A percentile compares a stretch with the other conserved stretches of the same genome.
Conservation (phyloP, 1,140 invertebrate species). For the Drosophila sucinea region DNA sequence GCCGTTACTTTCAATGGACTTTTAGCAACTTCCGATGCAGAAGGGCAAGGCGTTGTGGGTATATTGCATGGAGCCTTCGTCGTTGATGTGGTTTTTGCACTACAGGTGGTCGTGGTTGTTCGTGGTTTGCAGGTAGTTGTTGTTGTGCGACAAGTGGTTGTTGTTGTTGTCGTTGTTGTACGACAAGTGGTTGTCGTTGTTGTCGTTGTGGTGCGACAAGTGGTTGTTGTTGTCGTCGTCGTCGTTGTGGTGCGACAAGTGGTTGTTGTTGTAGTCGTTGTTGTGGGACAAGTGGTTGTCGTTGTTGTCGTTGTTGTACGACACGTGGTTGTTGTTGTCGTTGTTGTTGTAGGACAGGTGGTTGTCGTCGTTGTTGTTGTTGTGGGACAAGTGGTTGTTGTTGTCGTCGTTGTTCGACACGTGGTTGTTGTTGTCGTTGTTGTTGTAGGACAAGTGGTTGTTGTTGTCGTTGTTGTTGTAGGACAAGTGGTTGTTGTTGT, state of each 20-base stretch:
- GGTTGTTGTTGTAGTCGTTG: too few relatives aligned
- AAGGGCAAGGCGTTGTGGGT: not conserved
- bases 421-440: not conserved
- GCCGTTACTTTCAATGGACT: too few relatives aligned
- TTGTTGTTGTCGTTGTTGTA: not conserved
- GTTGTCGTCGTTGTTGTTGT: not conserved
- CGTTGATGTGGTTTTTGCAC: slow-evolving; percentile 1
- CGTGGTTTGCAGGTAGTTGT: slow-evolving; percentile 7
- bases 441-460: too few relatives aligned
- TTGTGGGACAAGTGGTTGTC: too few relatives aligned
- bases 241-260: too few relatives aligned
- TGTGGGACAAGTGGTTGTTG: not conserved
- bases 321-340: not conserved
- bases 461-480: too few relatives aligned
- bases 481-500: too few relatives aligned
- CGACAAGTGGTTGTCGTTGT: slow-evolving; percentile 4
- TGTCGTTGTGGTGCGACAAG: too few relatives aligned
- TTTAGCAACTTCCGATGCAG: too few relatives aligned
- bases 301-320: not conserved
- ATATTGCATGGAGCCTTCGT: not conserved
- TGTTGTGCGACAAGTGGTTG: not conserved
- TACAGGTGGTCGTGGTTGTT: not conserved
- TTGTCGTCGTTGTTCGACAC: not conserved
- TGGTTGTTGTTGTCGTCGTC: too few relatives aligned
- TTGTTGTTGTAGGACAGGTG: not conserved